Percentiles rank a stretch among this genome's conserved stretches.
These are phyloP conservation scores for Brachymystax lenok DNA, from an alignment of 2,797 vertebrate species.

Conservation along the genomic window DNA sequence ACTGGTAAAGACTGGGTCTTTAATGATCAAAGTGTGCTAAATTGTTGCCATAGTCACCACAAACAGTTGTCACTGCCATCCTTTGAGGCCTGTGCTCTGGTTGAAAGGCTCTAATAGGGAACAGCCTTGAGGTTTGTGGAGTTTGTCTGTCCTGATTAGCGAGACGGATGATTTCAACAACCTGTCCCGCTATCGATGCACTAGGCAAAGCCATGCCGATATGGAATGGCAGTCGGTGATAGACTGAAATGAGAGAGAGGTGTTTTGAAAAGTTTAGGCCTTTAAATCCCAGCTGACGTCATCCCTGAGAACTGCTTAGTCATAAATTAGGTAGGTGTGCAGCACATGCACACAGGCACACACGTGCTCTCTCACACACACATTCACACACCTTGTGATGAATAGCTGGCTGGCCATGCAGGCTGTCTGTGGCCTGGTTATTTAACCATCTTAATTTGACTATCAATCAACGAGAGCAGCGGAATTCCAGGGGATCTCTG, in stretches of 20 bases:
- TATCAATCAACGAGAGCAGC: conserved; percentile 66
- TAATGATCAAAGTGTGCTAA: conserved; percentile 27
- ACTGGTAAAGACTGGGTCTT: conserved; percentile 39
- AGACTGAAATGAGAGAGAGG: conserved; percentile 31
- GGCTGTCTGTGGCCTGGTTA: conserved; percentile 69
- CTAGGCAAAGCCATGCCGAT: background rate
- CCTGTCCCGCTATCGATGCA: background rate
- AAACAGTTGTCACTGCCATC: conserved; percentile 20
- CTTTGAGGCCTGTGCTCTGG: conserved; percentile 48
- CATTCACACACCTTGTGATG: conserved; percentile 65
- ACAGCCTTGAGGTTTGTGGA: conserved; percentile 39
- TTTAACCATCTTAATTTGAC: conserved; percentile 77
- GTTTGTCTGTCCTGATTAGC: conserved; percentile 50
- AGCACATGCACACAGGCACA: conserved; percentile 41
- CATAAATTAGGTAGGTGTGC: conserved; percentile 54
- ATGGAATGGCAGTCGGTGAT: conserved; percentile 12
- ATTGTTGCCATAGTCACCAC: conserved; percentile 27
- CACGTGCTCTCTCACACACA: conserved; percentile 37
- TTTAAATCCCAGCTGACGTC: background rate
- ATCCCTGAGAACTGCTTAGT: conserved; percentile 42
- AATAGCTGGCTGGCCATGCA: conserved; percentile 67
- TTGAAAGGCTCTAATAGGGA: conserved; percentile 49
- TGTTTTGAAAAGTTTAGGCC: conserved; percentile 29
- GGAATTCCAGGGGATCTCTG: conserved; percentile 52
- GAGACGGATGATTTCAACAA: conserved; percentile 33